These are phyloP conservation scores for Drosophila sproati DNA, from an alignment of 1,140 invertebrate genomes.

Conservation along the genomic window DNA sequence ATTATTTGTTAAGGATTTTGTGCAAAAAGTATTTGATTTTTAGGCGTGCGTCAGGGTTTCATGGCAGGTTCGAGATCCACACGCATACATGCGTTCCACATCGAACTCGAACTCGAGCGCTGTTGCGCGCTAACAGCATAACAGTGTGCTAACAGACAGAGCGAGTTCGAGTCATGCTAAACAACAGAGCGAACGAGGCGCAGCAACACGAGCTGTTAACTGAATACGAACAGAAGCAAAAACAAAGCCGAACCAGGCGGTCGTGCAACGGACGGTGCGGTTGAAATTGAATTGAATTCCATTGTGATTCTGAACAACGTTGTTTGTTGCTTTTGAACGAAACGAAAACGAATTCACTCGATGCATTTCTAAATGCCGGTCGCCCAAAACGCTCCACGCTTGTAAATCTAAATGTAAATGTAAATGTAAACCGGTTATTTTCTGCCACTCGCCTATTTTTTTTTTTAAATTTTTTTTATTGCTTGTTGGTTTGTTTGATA, in stretches of 20 bases:
- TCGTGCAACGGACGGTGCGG: constrained; percentile 47
- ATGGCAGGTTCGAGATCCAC: constrained; percentile 31
- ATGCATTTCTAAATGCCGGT: constrained; percentile 49
- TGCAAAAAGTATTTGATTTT: constrained; percentile 2
- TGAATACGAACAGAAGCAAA: constrained; percentile 40
- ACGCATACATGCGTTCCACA: constrained; percentile 42
- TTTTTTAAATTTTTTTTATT: constrained; percentile 4
- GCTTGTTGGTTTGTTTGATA: constrained; percentile 4
- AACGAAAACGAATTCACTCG: constrained; percentile 27
- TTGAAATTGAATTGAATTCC: background rate
- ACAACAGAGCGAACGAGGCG: constrained; percentile 8
- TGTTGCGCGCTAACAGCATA: constrained; percentile 7
- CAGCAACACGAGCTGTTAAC: constrained; percentile 13
- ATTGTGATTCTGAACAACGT: constrained; percentile 16
- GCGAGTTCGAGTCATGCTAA: constrained; percentile 6
- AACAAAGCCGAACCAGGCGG: constrained; percentile 45
- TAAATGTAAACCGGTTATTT: constrained; percentile 38
- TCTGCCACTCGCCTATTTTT: constrained; percentile 16
- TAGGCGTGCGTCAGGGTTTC: background rate
- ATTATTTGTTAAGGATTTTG: background rate
- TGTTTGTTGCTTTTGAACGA: constrained; percentile 7
- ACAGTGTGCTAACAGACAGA: constrained; percentile 26
- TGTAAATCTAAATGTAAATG: background rate
- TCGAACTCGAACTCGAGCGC: constrained; percentile 20
- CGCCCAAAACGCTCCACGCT: constrained; percentile 18